These are phyloP conservation scores for Artibeus jamaicensis DNA, from an alignment of 2,797 vertebrate genomes.

Conservation along the genomic window DNA sequence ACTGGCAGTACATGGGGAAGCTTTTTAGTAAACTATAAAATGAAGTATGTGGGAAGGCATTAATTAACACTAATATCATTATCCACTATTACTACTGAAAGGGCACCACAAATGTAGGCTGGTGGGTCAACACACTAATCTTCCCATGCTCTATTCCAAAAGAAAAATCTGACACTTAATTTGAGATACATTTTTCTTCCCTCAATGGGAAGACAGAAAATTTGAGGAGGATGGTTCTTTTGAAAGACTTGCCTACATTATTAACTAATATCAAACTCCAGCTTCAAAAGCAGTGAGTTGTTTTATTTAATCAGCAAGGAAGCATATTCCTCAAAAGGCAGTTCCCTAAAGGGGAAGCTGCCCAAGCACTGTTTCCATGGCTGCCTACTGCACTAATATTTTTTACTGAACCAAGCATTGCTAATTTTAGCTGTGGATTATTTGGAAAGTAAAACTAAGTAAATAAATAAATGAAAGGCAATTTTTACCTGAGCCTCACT, in stretches of 20 bases:
- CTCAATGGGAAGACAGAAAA: neutral
- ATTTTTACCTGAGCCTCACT: constrained; percentile 60
- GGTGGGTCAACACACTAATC: neutral
- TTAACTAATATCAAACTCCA: constrained; percentile 26
- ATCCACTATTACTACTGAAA: neutral
- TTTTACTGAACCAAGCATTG: constrained; percentile 77
- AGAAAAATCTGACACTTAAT: constrained; percentile 11
- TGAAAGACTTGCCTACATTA: neutral
- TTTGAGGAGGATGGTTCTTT: neutral
- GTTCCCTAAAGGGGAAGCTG: constrained; percentile 50
- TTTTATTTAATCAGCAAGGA: constrained; percentile 59
- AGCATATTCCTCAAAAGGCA: constrained; percentile 55
- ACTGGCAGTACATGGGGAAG: neutral
- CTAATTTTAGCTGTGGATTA: constrained; percentile 81
- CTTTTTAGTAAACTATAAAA: neutral
- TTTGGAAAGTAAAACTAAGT: constrained; percentile 66
- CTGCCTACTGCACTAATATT: constrained; percentile 62
- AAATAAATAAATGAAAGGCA: constrained; percentile 71
- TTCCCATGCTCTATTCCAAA: neutral
- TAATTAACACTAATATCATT: neutral
- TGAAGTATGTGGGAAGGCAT: neutral
- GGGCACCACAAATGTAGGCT: neutral
- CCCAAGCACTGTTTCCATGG: constrained; percentile 42
- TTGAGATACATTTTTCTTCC: neutral
- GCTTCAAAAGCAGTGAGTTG: constrained; percentile 18